Percentiles rank a stretch among this genome's conserved stretches.
These are phyloP conservation scores for Misgurnus anguillicaudatus DNA, from an alignment of 2,113 vertebrate species.

Conservation along the genomic window DNA sequence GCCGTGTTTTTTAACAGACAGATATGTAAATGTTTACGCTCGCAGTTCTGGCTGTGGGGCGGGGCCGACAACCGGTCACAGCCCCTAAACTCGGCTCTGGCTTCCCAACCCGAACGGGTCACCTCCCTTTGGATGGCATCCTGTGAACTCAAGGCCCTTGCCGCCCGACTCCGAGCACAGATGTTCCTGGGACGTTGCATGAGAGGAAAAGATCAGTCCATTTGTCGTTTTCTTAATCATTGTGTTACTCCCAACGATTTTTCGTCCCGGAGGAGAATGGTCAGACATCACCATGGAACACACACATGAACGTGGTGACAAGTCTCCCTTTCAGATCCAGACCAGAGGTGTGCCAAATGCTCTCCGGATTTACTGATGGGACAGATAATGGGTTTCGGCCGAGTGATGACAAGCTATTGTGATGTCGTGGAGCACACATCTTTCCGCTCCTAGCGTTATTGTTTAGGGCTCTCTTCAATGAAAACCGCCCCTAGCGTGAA, in stretches of 20 bases:
- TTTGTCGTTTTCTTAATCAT: conserved; percentile 37
- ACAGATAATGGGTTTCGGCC: conserved; percentile 28
- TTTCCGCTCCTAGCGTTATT: conserved; percentile 13
- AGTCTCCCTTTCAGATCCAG: conserved; percentile 25
- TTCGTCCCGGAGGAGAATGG: conserved; percentile 2
- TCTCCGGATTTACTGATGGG: conserved; percentile 12
- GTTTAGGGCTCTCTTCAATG: conserved; percentile 40
- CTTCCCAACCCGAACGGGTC: conserved; percentile 13
- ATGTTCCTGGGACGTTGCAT: conserved; percentile 49
- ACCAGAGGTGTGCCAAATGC: not conserved
- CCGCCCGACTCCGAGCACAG: conserved; percentile 43
- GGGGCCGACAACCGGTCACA: conserved; percentile 11
- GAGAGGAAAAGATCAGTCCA: conserved; percentile 53
- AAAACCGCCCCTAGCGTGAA: conserved; percentile 37
- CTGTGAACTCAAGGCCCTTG: conserved; percentile 38
- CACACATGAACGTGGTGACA: conserved; percentile 36
- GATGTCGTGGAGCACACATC: conserved; percentile 38
- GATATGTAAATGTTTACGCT: conserved; percentile 62
- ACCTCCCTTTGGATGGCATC: conserved; percentile 17
- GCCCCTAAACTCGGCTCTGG: conserved; percentile 7
- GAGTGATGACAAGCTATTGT: conserved; percentile 35
- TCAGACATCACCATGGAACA: conserved; percentile 26
- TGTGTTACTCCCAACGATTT: not conserved
- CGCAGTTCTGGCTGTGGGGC: conserved; percentile 22
- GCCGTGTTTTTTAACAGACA: conserved; percentile 53